Evolutionary conservation across 1,140 invertebrate species (phyloP), one percentile per base, ranked within the genome.

Genomic region (Microplitis mediator): DNA sequence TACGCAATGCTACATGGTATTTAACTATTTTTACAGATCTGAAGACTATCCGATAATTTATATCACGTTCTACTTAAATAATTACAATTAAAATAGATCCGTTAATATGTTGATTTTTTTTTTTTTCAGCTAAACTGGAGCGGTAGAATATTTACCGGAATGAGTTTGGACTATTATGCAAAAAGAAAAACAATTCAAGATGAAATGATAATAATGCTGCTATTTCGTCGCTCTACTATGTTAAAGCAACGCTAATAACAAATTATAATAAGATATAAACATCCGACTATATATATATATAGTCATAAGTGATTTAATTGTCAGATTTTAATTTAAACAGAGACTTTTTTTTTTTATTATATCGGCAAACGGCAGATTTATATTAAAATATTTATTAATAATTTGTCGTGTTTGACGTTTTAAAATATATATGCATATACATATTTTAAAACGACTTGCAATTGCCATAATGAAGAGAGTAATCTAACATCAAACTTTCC

Each of bases 161-260:
- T 4, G 45, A 62, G 31, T 61, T 63, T 31, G 51, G 39, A 52
- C 39, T 14, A 11, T 56, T 31, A 69, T 31, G n/a, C 11, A 35
- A 54, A 52, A 8, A 56, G 23, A 70, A 6, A n/a, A 61, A 50
- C 14, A 67, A 74, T 39, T 23, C 9, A 69, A 65, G 64, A 70
- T 23, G 5, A 31, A 69, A 74, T 32, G 56, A 69, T 71, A 39
- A 75, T 51, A 76, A 79, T 74, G 80, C 74, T 78, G 81, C 81
- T 85, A 82, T 85, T 86, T 84, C 84, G 83, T 85, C 81, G 84
- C 83, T 85, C 82, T 84, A 84, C 81, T 79, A 79, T 75, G 80
- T 80, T 84, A 84, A 85, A 84, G 81, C 82, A 82, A 85, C 82
- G 82, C 76, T 81, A 82, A 83, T 82, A 65, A 69, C 58, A 77